These are phyloP conservation scores for Limnephilus auricula DNA, from an alignment of 2,888 invertebrate species.

Conservation along the genomic window DNA sequence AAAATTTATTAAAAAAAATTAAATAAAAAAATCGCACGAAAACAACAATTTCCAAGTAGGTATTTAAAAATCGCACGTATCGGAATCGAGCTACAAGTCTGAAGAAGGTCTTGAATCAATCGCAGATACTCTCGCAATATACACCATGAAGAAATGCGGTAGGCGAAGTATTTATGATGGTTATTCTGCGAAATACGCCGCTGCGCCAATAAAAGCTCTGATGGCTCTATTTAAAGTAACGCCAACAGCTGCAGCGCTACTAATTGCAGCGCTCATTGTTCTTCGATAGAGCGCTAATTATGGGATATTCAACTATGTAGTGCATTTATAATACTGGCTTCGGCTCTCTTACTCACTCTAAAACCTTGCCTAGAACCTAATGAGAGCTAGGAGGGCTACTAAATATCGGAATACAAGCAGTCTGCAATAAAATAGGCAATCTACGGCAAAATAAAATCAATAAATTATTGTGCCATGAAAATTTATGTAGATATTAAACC, in stretches of 20 bases:
- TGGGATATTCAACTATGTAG: background rate
- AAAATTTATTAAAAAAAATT: too few species aligned
- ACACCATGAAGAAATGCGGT: background rate
- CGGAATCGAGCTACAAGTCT: background rate
- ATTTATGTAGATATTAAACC: too few species aligned
- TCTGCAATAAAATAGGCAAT: background rate
- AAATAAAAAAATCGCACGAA: background rate
- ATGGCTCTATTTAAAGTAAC: conserved; percentile 10
- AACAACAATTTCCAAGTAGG: background rate
- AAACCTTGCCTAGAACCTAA: background rate
- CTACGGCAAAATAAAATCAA: background rate
- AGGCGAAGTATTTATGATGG: conserved; percentile 16
- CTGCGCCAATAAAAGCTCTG: background rate
- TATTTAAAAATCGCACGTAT: background rate
- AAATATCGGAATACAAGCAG: background rate
- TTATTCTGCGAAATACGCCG: background rate
- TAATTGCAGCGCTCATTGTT: conserved; percentile 2
- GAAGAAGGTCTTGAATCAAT: background rate
- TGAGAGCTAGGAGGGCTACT: background rate
- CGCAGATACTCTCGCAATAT: background rate
- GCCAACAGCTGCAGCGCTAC: background rate
- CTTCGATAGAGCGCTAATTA: background rate
- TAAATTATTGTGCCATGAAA: too few species aligned
- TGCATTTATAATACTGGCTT: background rate
- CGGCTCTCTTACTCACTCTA: background rate